Base-by-base conservation (phyloP, 2,113 vertebrate genomes). In the Diglossa brunneiventris region DNA sequence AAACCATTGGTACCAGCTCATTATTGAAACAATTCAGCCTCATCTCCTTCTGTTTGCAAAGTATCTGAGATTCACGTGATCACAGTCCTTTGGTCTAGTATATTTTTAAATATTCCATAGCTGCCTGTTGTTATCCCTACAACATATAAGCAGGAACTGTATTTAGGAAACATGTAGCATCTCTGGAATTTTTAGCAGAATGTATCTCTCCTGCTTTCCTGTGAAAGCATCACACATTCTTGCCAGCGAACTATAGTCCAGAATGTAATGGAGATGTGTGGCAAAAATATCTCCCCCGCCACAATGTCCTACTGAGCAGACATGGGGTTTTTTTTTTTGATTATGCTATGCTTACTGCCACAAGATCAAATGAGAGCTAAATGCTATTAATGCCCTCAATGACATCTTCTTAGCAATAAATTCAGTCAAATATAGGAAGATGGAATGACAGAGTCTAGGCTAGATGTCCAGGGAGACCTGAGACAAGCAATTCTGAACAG, bases 271-370 rank as follows among this genome's bases (percentile, higher is more conserved):
- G 73, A 94, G 47, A 91, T n/a, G 37, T 72, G 30, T 87, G 67
- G 56, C 89, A 96, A 94, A 97, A 96, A 97, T 96, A 96, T 42
- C 82, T 93, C 44, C 26, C 59, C 35, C 26, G 75, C 37, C 59
- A 52, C 30, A 61, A 44, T 33, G 47, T 72, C 73, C 31, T 52
- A 28, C 76, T 72, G 64, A 92, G 73, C 66, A 87, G 89, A 86
- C 84, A 42, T 23, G n/a, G 3, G 5, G 4, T 46, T 49, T 49
- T 15, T 15, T 41, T 95, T 94, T 93, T 78, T 0, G 1, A 18
- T 79, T 87, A 74, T 58, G 56, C 35, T 78, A 28, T 62, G 53
- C 78, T 84, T 82, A n/a, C 53, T 95, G 92, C 58, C 83, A 91
- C 30, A 63, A 87, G 79, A 87, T 47, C 59, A 87, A 86, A 79